Evolutionary conservation across 2,888 invertebrate species (phyloP).

Genomic region (Tenthredo amoena): DNA sequence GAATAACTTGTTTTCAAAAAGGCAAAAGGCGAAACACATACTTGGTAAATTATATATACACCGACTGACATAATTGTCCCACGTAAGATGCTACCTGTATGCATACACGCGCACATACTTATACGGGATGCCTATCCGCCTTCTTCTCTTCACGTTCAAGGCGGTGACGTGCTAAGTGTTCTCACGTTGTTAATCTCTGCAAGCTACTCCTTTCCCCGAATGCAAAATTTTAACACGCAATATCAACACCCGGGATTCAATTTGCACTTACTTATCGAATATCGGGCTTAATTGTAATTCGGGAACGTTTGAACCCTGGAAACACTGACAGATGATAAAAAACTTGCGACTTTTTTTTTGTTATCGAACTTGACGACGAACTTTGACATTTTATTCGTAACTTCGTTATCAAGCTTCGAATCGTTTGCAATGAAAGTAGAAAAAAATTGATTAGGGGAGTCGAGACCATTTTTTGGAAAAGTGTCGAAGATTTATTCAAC

Average conservation of each 20-base stretch:
- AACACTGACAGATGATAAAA: not conserved
- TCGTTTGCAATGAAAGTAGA: too few species aligned
- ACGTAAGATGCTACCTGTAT: not conserved
- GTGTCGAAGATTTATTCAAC: too few species aligned
- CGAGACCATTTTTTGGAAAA: too few species aligned
- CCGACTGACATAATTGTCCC: constrained; percentile 30
- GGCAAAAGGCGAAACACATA: not conserved
- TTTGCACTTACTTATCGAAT: not conserved
- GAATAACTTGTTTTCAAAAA: constrained; percentile 17
- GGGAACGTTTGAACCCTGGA: not conserved
- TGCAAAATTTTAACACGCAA: constrained; percentile 32
- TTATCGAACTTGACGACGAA: too few species aligned
- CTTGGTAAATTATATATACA: constrained; percentile 31
- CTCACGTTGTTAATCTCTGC: constrained; percentile 38
- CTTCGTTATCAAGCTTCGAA: too few species aligned
- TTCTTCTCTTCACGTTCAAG: not conserved
- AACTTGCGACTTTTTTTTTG: not conserved
- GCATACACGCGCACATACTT: not conserved
- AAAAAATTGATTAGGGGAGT: too few species aligned
- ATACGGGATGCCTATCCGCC: not conserved
- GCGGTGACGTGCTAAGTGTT: constrained; percentile 36
- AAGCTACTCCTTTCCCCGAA: constrained; percentile 6
- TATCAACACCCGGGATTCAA: constrained; percentile 35
- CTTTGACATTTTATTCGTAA: too few species aligned
- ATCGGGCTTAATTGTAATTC: constrained; percentile 12